Evolutionary conservation across 1,140 invertebrate genomes (phyloP), one percentile per base, ranked within the genome.

Genomic region (Polyergus mexicanus): DNA sequence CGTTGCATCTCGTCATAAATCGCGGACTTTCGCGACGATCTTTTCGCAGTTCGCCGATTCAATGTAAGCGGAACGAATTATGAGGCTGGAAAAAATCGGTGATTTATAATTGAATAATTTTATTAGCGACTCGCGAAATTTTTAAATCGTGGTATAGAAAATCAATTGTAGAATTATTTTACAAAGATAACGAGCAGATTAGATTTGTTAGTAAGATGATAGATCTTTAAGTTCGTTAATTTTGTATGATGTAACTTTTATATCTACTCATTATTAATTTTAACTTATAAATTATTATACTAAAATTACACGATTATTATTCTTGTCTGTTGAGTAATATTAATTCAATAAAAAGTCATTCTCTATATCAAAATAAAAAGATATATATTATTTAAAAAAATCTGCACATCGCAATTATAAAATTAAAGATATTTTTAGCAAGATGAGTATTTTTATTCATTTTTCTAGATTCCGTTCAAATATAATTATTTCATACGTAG

Each of bases 1-100:
- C n/a, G 11, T 56, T 16, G 38, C 19, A 77, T 47, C 38, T 66
- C 41, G 8, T 62, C 63, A 58, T 87, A 84, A 84, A 87, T 86
- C 38, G 51, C 1, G 11, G 11, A 38, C 4, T 68, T 19, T n/a
- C 3, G 44, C 44, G 8, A 5, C 22, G 19, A 71, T 84, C 13
- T 68, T 77, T 74, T 83, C 35, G 28, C 58, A 19, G 7, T 44
- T 44, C 16, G 2, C 19, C 32, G 11, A 44, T 35, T 5, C 58
- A 32, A 84, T 62, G 69, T 16, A n/a, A 80, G 56, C 41, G 28
- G 25, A 11, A 0, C 66, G 56, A 72, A 71, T 58, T 32, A 63
- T 51, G 8, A 2, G 8, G 16, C 77, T 32, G 19, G 35, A 56
- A 86, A 56, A 86, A 56, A 83, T 83, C 47, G 19, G 62, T 28